phyloP scores from a whole-genome alignment of 2,888 invertebrate genomes.

The Muscina levida region DNA sequence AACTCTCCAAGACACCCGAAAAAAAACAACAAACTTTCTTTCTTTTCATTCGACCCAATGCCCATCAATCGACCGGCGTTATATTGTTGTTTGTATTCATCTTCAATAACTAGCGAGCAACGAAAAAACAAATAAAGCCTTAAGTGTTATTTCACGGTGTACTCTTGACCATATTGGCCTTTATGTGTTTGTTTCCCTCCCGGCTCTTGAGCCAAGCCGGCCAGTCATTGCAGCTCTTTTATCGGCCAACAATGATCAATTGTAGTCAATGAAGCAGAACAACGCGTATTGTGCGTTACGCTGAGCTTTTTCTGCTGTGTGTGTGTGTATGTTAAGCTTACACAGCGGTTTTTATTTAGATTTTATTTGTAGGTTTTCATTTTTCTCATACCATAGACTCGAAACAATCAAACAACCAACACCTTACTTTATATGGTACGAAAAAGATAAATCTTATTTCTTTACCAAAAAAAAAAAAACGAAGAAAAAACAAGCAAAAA shows the following conservation, averaged over 20 bases:
- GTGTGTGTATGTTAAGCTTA: background rate
- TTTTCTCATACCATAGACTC: no score
- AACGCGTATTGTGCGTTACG: constrained; percentile 64
- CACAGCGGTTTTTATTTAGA: constrained; percentile 35
- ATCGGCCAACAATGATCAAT: constrained; percentile 58
- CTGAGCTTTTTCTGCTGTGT: constrained; percentile 24
- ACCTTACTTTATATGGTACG: constrained; percentile 57
- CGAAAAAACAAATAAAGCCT: constrained; percentile 48
- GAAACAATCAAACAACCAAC: constrained; percentile 50
- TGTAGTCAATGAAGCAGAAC: constrained; percentile 43
- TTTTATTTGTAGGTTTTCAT: background rate
- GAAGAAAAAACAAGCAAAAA: no score
- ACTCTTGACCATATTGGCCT: constrained; percentile 54
- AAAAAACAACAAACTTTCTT: constrained; percentile 20
- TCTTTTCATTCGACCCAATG: background rate
- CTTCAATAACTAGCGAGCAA: background rate
- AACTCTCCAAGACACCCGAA: background rate
- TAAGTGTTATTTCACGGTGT: constrained; percentile 46
- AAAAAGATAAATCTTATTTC: constrained; percentile 57
- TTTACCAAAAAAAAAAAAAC: constrained; percentile 32
- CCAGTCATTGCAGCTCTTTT: constrained; percentile 3
- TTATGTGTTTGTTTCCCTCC: constrained; percentile 26
- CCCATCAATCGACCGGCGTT: background rate
- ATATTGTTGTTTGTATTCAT: background rate
- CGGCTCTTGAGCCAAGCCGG: background rate